A percentile compares a stretch with the other conserved stretches of the same genome.
Conservation (phyloP, 1,140 invertebrate species). For the Bombus ignitus region DNA sequence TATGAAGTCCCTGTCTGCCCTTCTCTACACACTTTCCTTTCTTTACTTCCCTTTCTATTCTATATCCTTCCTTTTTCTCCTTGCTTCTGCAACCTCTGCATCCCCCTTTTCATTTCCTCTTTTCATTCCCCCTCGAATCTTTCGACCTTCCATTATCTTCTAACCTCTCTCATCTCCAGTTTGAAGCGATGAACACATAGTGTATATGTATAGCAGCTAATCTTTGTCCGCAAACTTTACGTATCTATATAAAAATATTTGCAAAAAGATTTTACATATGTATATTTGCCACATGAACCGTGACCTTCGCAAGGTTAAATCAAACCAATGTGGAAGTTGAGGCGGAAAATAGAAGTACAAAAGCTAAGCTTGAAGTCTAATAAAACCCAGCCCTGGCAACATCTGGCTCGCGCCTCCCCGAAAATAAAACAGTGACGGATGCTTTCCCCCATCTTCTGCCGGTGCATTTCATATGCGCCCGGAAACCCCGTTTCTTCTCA, state of each 20-base stretch:
- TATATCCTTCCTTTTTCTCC: background rate
- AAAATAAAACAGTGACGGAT: slow-evolving; percentile 29
- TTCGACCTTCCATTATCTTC: background rate
- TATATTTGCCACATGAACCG: background rate
- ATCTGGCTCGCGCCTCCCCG: background rate
- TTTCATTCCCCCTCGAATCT: too few species aligned
- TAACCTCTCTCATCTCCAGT: background rate
- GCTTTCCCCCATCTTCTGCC: slow-evolving; percentile 9
- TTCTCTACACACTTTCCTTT: background rate
- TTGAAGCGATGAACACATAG: background rate
- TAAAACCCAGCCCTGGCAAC: slow-evolving; percentile 15
- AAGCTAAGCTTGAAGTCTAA: slow-evolving; percentile 2
- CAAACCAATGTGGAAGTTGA: background rate
- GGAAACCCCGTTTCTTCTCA: background rate
- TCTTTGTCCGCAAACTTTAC: background rate
- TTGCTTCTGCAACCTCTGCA: too few species aligned
- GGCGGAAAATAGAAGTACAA: background rate
- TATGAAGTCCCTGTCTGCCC: background rate
- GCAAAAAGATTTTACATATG: background rate
- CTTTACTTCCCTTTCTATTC: background rate
- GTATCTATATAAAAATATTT: background rate
- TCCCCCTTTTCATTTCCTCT: too few species aligned
- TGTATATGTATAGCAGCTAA: background rate
- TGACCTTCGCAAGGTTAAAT: background rate
- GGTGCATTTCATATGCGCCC: slow-evolving; percentile 12